phyloP scores from a whole-genome alignment of 2,888 invertebrate species.

The Calliscelio sp. region DNA sequence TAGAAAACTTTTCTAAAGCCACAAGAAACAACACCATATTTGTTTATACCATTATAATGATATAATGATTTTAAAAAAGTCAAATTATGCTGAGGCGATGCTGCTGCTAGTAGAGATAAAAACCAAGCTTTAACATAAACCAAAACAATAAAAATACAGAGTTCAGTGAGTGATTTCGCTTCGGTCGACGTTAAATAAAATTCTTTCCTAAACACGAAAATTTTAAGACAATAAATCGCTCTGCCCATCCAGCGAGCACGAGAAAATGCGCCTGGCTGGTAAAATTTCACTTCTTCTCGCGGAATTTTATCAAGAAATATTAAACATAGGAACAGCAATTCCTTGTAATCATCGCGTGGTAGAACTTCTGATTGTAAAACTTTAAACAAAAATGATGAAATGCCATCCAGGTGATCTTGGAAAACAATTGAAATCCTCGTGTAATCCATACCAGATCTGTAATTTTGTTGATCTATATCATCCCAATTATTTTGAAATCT shows the following conservation, averaged over 20 bases:
- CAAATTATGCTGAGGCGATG: slow-evolving; percentile 49
- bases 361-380: slow-evolving; percentile 11
- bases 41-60: no score
- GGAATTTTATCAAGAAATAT: slow-evolving; percentile 70
- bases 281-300: slow-evolving; percentile 67
- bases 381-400: not conserved
- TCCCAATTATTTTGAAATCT: slow-evolving; percentile 69
- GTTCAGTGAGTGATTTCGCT: slow-evolving; percentile 33
- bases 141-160: not conserved
- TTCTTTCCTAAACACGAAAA: slow-evolving; percentile 72
- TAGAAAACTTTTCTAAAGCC: slow-evolving; percentile 29
- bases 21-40: no score
- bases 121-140: slow-evolving; percentile 48
- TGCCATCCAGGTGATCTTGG: not conserved
- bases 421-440: not conserved
- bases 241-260: slow-evolving; percentile 78
- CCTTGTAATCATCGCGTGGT: slow-evolving; percentile 73
- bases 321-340: slow-evolving; percentile 50
- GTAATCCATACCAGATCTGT: slow-evolving; percentile 33
- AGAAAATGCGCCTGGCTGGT: slow-evolving; percentile 75
- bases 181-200: slow-evolving; percentile 70
- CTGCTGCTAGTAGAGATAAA: slow-evolving; percentile 31
- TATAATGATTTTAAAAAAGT: no score
- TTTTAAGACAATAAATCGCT: slow-evolving; percentile 59
- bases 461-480: slow-evolving; percentile 60